Conservation (phyloP, 2,888 invertebrate genomes). For the Caenorhabditis afra region DNA sequence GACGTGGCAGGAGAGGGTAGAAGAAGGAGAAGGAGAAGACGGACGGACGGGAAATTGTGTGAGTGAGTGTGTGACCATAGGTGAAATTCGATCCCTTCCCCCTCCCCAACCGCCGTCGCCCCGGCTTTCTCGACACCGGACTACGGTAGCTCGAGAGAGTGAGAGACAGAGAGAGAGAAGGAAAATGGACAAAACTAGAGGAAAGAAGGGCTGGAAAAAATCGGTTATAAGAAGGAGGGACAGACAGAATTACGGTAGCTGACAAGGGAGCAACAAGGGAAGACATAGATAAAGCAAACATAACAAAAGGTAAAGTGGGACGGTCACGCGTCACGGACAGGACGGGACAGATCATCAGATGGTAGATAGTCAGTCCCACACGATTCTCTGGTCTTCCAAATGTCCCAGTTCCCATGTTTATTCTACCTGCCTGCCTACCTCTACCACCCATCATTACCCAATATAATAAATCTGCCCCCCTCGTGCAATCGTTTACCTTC, state of each 20-base stretch:
- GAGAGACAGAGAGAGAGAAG: not conserved
- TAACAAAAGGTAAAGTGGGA: too few species aligned
- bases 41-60: constrained; percentile 35
- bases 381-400: not conserved
- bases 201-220: too few species aligned
- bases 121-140: not conserved
- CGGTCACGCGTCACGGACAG: too few species aligned
- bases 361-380: too few species aligned
- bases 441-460: too few species aligned
- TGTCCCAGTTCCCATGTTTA: too few species aligned
- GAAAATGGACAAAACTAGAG: too few species aligned
- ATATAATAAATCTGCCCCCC: constrained; percentile 19
- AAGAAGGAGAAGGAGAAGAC: constrained; percentile 2
- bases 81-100: constrained; percentile 47
- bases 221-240: too few species aligned
- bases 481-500: not conserved
- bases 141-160: not conserved
- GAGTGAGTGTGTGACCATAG: constrained; percentile 40
- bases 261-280: not conserved
- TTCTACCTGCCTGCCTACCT: too few species aligned
- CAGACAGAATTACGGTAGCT: constrained; percentile 2
- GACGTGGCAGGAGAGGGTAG: constrained; percentile 23
- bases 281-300: constrained; percentile 1
- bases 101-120: constrained; percentile 7
- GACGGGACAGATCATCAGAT: too few species aligned